Conservation (phyloP, 2,113 vertebrate species). For the Sander lucioperca region DNA sequence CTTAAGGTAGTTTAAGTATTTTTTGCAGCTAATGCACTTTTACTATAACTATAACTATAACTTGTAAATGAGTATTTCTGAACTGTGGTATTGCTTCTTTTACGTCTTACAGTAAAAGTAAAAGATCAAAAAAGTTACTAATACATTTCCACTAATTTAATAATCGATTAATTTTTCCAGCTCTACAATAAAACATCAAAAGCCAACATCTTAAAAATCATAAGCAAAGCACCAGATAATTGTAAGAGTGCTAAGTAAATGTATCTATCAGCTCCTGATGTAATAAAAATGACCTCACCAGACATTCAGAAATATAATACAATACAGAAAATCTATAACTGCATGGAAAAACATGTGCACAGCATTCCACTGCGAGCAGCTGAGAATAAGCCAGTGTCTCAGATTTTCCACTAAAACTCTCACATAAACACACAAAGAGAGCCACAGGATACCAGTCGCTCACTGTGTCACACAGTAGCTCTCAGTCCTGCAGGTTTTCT, state of each 20-base stretch:
- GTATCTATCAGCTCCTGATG: conserved; percentile 22
- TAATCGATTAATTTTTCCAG: not conserved
- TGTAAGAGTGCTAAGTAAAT: conserved; percentile 18
- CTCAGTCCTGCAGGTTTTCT: conserved; percentile 31
- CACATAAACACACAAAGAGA: conserved; percentile 53
- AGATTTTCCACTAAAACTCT: conserved; percentile 61
- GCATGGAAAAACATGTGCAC: conserved; percentile 64
- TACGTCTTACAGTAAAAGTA: not conserved
- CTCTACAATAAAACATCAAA: not conserved
- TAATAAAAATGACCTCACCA: conserved; percentile 67
- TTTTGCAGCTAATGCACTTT: not conserved
- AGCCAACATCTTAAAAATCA: not conserved
- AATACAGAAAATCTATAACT: conserved; percentile 60
- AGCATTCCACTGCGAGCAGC: conserved; percentile 51
- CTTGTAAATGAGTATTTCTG: not conserved
- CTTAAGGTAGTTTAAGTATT: not conserved
- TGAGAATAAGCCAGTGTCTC: conserved; percentile 62
- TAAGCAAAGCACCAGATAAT: conserved; percentile 25
- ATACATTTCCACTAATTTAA: not conserved
- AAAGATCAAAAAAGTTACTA: not conserved
- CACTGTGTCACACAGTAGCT: conserved; percentile 34
- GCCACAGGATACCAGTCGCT: conserved; percentile 52
- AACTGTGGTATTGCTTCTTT: not conserved
- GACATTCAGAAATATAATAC: conserved; percentile 4
- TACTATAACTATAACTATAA: not conserved